Percentiles rank a stretch among this genome's conserved stretches.
phyloP scores from a whole-genome alignment of 2,888 invertebrate genomes.

The Mythimna albipuncta region DNA sequence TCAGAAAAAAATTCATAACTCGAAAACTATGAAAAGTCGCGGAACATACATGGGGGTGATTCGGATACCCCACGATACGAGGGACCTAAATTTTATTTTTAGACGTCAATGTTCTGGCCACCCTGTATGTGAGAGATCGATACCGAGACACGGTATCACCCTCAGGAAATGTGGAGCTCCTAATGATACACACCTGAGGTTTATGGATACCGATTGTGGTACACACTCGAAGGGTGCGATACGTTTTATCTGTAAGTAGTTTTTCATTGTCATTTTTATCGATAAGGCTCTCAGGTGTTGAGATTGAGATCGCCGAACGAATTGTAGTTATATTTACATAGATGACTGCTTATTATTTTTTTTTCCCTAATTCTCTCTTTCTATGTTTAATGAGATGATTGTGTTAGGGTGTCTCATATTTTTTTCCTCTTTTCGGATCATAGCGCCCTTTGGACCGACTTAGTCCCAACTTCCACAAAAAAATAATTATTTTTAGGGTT shows the following conservation, averaged over 20 bases:
- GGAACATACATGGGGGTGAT: too few relatives aligned
- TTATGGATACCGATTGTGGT: conserved; percentile 44
- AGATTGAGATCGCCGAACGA: neutral
- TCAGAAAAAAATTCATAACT: too few relatives aligned
- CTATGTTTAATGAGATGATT: too few relatives aligned
- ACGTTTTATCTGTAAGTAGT: conserved; percentile 35
- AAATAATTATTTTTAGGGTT: too few relatives aligned
- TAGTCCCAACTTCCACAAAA: neutral
- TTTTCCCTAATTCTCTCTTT: too few relatives aligned
- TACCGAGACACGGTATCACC: conserved; percentile 43
- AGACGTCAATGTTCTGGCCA: too few relatives aligned
- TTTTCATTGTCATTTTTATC: conserved; percentile 38
- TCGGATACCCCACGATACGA: too few relatives aligned
- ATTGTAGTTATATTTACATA: neutral
- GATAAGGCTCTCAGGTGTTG: neutral
- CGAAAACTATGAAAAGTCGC: too few relatives aligned
- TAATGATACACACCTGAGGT: conserved; percentile 63
- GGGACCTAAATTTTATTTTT: too few relatives aligned
- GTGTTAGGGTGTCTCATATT: neutral
- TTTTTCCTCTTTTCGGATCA: neutral
- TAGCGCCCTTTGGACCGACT: too few relatives aligned
- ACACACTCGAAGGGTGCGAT: conserved; percentile 19
- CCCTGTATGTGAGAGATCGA: conserved; percentile 39
- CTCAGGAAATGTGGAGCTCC: conserved; percentile 40
- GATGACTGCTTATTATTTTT: neutral